Base-by-base conservation (phyloP, 2,113 vertebrate species). In the Cyrtonyx montezumae region DNA sequence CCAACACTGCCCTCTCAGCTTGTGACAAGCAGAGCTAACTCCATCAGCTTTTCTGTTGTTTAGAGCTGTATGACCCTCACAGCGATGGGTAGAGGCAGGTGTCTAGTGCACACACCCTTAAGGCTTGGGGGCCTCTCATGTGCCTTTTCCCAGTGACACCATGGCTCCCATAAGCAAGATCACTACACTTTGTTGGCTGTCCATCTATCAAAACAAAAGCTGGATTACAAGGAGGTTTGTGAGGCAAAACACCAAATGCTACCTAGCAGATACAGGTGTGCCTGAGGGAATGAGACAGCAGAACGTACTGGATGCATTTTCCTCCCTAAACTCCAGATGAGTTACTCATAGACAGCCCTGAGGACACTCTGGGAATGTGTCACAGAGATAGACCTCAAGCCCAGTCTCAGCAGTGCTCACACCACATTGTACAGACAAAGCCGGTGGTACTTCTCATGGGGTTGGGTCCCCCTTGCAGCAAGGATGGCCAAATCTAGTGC, bases 341-440 rank as follows among this genome's bases (percentile, higher is more conserved):
- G 36, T 17, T 25, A 53, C 8, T 15, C n/a, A 25, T 0, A 45
- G 37, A 48, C 5, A 84, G n/a, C 30, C 77, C 30, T 36, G 36
- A 55, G 37, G 11, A 53, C 37, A 70, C 6, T 10, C n/a, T 66
- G 49, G 20, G 11, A 42, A 34, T 3, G 9, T 13, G 32, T 22
- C 40, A 8, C 8, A 19, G 75, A 26, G 55, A 17, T 13, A 37
- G 8, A 32, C 45, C 55, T 78, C 36, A 58, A 49, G 19, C 11
- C 9, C 51, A 71, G 26, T 16, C 48, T 40, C 51, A 59, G n/a
- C 8, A 17, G 22, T 32, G 14, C 22, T 91, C 48, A 15, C 43
- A 71, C 4, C 3, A 17, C 6, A 7, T 37, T 23, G 8, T 0
- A 8, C 0, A 61, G 53, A 26, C 43, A 68, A 40, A 66, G 42